Conservation (phyloP, 2,888 invertebrate species). For the Polyommatus icarus region DNA sequence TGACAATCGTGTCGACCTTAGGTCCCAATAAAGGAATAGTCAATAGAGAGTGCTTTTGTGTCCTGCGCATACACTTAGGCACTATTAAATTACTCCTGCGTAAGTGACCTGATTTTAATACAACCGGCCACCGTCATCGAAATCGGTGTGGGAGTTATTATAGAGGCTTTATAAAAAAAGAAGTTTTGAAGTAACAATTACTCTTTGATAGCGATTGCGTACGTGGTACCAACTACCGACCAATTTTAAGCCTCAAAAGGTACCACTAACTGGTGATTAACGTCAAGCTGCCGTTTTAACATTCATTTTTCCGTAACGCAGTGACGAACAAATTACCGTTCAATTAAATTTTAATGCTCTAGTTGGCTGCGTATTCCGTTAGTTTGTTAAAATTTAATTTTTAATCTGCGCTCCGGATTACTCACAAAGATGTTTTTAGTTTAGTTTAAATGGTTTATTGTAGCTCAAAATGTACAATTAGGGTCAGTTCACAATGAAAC, state of each 20-base stretch:
- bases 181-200: background rate
- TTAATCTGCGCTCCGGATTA: conserved; percentile 1
- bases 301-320: conserved; percentile 29
- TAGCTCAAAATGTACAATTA: background rate
- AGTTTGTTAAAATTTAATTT: conserved; percentile 32
- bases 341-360: conserved; percentile 38
- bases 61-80: too few relatives aligned
- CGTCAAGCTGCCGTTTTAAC: conserved; percentile 29
- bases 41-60: too few relatives aligned
- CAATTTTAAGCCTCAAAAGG: background rate
- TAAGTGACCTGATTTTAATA: too few relatives aligned
- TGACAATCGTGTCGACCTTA: too few relatives aligned
- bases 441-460: background rate
- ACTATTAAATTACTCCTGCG: too few relatives aligned
- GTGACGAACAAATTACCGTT: conserved; percentile 30
- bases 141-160: too few relatives aligned
- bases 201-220: background rate
- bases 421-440: background rate
- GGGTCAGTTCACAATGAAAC: background rate
- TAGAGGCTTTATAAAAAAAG: background rate
- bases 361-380: conserved; percentile 34
- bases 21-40: too few relatives aligned
- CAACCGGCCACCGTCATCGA: too few relatives aligned
- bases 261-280: conserved; percentile 13
- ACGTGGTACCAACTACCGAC: background rate